These are phyloP conservation scores for Manis pentadactyla DNA, from an alignment of 2,797 vertebrate species.

Conservation along the genomic window DNA sequence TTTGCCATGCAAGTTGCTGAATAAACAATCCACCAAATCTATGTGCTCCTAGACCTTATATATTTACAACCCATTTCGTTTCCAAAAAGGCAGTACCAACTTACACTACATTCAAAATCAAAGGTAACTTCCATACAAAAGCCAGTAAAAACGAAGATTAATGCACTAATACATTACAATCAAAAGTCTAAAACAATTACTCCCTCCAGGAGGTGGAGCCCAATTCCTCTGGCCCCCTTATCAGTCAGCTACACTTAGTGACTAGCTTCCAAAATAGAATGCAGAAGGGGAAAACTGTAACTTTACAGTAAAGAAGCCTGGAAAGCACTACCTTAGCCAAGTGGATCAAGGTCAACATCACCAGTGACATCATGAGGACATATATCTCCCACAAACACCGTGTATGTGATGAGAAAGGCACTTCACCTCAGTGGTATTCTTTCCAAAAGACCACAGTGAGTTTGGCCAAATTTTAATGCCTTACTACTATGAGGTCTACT, in stretches of 20 bases:
- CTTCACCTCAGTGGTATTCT: background rate
- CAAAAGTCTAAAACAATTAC: background rate
- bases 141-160: background rate
- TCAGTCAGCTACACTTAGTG: background rate
- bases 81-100: background rate
- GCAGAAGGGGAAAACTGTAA: background rate
- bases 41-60: background rate
- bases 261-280: background rate
- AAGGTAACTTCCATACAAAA: slow-evolving; percentile 51
- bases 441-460: background rate
- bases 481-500: background rate
- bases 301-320: background rate
- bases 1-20: slow-evolving; percentile 17
- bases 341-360: background rate
- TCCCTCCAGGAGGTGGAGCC: background rate
- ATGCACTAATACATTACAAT: slow-evolving; percentile 7
- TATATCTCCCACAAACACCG: too few species aligned
- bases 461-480: background rate
- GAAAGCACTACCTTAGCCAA: background rate
- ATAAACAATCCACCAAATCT: slow-evolving; percentile 27
- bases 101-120: background rate
- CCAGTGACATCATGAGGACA: background rate
- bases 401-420: background rate
- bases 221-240: background rate
- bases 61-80: background rate